A percentile compares a stretch with the other conserved stretches of the same genome.
These are phyloP conservation scores for Cromileptes altivelis DNA, from an alignment of 2,113 vertebrate genomes.

Conservation along the genomic window DNA sequence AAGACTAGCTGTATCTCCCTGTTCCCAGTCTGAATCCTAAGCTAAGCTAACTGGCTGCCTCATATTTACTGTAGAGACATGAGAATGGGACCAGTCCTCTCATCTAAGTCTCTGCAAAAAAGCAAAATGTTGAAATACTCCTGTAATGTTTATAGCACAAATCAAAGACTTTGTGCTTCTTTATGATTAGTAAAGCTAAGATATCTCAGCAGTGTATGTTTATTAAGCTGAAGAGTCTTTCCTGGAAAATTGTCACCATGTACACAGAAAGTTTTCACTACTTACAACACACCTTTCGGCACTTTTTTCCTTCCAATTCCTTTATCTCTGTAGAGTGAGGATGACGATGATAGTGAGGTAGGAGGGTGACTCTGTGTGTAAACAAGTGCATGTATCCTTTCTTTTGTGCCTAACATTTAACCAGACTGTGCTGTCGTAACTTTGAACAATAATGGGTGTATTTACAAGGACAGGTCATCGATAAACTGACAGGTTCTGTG, in stretches of 20 bases:
- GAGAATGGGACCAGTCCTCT: no score
- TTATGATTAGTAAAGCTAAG: neutral
- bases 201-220: neutral
- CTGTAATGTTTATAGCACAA: neutral
- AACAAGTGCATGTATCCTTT: constrained; percentile 48
- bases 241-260: neutral
- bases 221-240: neutral
- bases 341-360: constrained; percentile 91
- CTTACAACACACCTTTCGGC: constrained; percentile 10
- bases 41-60: neutral
- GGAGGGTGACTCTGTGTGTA: constrained; percentile 39
- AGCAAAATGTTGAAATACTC: neutral
- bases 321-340: constrained; percentile 89
- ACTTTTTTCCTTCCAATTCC: constrained; percentile 46
- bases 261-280: neutral
- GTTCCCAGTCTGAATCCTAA: neutral
- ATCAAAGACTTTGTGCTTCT: neutral
- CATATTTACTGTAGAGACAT: neutral
- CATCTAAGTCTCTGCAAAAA: neutral
- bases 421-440: neutral
- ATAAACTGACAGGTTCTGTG: constrained; percentile 29
- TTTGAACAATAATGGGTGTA: constrained; percentile 29
- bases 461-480: neutral
- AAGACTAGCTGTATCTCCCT: neutral
- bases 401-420: constrained; percentile 42